These are phyloP conservation scores for Hyles vespertilio DNA, from an alignment of 1,140 invertebrate genomes.

Conservation along the genomic window DNA sequence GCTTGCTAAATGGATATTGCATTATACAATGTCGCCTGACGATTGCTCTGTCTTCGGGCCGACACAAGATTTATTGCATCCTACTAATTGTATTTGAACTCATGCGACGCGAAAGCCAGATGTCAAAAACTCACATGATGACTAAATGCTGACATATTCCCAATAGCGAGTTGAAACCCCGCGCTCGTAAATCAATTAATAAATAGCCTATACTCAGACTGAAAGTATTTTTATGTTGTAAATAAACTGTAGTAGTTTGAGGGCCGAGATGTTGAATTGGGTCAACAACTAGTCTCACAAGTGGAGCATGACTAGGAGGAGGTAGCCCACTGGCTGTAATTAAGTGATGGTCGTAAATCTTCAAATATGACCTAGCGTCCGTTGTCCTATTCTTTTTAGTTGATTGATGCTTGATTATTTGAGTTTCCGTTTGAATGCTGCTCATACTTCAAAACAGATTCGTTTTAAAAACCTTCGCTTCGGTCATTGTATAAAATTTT, in stretches of 20 bases:
- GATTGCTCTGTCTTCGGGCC: not conserved
- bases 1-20: too few species aligned
- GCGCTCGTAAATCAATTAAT: slow-evolving; percentile 22
- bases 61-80: slow-evolving; percentile 14
- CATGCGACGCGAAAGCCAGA: slow-evolving; percentile 15
- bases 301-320: slow-evolving; percentile 30
- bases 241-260: not conserved
- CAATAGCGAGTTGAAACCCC: slow-evolving; percentile 10
- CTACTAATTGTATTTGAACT: slow-evolving; percentile 16
- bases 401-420: too few species aligned
- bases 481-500: too few species aligned
- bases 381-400: too few species aligned
- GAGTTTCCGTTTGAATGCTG: too few species aligned
- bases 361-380: too few species aligned
- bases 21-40: too few species aligned
- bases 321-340: too few species aligned
- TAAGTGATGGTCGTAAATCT: too few species aligned
- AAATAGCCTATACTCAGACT: slow-evolving; percentile 5
- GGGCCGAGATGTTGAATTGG: slow-evolving; percentile 31
- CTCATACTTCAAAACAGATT: too few species aligned
- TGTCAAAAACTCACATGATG: slow-evolving; percentile 17
- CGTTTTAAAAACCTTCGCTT: too few species aligned
- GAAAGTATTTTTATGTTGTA: slow-evolving; percentile 14
- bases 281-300: slow-evolving; percentile 28
- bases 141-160: slow-evolving; percentile 17